phyloP scores from a whole-genome alignment of 30 jellyfish, hydroid and myxozoan genomes.

The Morbakka virulenta region DNA sequence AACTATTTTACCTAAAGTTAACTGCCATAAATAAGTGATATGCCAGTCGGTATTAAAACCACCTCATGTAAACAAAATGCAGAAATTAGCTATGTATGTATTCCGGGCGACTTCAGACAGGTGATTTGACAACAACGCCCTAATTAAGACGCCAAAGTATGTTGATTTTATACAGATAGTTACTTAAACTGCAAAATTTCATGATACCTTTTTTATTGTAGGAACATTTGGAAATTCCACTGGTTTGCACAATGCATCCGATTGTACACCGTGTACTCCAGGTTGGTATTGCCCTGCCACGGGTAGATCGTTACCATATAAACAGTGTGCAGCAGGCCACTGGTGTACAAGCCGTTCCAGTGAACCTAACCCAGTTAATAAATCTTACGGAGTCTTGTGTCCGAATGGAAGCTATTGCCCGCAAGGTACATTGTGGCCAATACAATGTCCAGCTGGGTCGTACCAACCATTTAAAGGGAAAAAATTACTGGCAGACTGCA shows the following conservation, averaged over 20 bases:
- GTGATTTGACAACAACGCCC: too few relatives aligned
- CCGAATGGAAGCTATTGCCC: slow-evolving; percentile 93
- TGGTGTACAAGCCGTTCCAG: slow-evolving; percentile 97
- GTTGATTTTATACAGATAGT: too few relatives aligned
- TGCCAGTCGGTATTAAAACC: too few relatives aligned
- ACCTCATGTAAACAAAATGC: too few relatives aligned
- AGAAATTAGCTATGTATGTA: too few relatives aligned
- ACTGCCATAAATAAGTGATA: too few relatives aligned
- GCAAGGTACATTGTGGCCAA: slow-evolving; percentile 76
- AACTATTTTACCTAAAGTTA: too few relatives aligned
- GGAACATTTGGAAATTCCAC: slow-evolving; percentile 90
- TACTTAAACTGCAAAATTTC: too few relatives aligned
- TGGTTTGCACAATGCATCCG: slow-evolving; percentile 77
- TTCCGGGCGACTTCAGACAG: too few relatives aligned
- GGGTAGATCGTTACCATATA: slow-evolving; percentile 59
- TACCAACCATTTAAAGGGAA: slow-evolving; percentile 67
- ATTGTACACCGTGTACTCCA: slow-evolving; percentile 82
- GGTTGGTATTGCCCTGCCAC: slow-evolving; percentile 95
- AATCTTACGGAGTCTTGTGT: slow-evolving; percentile 77
- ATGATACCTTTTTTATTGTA: slow-evolving; percentile 1
- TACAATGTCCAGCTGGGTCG: slow-evolving; percentile 87
- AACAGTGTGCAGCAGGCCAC: slow-evolving; percentile 70
- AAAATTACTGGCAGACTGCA: slow-evolving; percentile 50
- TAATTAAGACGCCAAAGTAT: too few relatives aligned
- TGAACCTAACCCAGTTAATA: slow-evolving; percentile 67